Conservation (phyloP, 2,797 vertebrate species). For the Bovichtus variegatus region DNA sequence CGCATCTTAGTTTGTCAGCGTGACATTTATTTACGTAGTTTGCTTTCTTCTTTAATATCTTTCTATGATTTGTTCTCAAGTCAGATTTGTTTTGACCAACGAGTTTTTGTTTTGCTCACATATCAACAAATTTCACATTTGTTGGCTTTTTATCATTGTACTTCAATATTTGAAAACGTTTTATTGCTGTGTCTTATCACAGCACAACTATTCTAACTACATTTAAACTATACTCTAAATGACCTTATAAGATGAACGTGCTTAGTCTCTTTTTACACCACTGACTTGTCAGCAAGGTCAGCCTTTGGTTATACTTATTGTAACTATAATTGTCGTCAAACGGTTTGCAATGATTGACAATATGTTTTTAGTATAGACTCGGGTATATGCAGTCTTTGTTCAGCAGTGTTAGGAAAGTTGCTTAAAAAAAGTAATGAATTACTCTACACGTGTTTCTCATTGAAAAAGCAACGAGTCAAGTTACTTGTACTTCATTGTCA, state of each 20-base stretch:
- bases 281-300: no score
- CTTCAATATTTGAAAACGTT: not conserved
- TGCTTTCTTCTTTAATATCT: conserved; percentile 20
- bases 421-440: not conserved
- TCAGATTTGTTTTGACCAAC: not conserved
- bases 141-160: not conserved
- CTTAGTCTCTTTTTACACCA: not conserved
- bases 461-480: not conserved
- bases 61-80: conserved; percentile 24
- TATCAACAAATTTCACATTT: not conserved
- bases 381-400: not conserved
- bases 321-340: no score
- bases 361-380: not conserved
- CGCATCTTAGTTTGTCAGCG: conserved; percentile 27
- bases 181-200: not conserved
- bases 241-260: not conserved
- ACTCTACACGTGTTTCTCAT: not conserved
- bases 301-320: not conserved
- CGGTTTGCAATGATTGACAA: not conserved
- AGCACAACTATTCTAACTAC: not conserved
- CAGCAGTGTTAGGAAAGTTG: not conserved
- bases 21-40: conserved; percentile 25
- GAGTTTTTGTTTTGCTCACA: not conserved
- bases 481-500: not conserved
- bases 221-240: not conserved